Evolutionary conservation across 1,140 invertebrate species (phyloP).

Genomic region (Diploscapter pachys): DNA sequence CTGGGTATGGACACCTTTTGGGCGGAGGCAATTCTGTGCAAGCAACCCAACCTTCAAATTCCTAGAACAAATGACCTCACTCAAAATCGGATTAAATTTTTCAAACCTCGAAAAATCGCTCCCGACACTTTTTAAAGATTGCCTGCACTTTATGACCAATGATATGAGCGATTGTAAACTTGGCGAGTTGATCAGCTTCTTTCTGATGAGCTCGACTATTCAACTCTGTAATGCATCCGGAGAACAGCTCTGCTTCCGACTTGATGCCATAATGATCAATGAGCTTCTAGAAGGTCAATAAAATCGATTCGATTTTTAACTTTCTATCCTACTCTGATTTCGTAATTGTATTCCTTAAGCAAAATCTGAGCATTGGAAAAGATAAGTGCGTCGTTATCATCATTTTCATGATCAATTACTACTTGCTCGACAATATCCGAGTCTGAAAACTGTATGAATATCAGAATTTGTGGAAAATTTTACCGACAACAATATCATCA

Average conservation of each 20-base stretch:
- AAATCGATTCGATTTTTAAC: neutral
- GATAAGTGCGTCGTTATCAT: no score
- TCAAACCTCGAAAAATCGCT: constrained; percentile 31
- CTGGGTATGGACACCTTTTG: no score
- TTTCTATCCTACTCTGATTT: neutral
- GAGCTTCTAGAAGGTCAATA: constrained; percentile 21
- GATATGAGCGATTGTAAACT: constrained; percentile 24
- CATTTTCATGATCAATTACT: no score
- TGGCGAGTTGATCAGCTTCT: constrained; percentile 33
- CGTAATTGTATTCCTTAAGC: neutral
- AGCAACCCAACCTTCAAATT: no score
- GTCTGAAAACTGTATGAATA: no score
- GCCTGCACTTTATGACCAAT: constrained; percentile 30
- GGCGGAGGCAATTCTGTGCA: no score
- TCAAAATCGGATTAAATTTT: constrained; percentile 4
- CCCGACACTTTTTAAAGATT: constrained; percentile 17
- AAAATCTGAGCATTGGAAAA: no score
- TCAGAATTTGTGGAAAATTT: no score
- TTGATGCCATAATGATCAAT: constrained; percentile 41
- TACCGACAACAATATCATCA: no score
- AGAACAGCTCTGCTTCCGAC: constrained; percentile 42
- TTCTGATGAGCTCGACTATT: constrained; percentile 26
- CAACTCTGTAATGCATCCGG: constrained; percentile 38
- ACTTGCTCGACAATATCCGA: no score
- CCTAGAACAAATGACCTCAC: no score